phyloP scores from a whole-genome alignment of 2,113 vertebrate genomes.

The Melozone crissalis region DNA sequence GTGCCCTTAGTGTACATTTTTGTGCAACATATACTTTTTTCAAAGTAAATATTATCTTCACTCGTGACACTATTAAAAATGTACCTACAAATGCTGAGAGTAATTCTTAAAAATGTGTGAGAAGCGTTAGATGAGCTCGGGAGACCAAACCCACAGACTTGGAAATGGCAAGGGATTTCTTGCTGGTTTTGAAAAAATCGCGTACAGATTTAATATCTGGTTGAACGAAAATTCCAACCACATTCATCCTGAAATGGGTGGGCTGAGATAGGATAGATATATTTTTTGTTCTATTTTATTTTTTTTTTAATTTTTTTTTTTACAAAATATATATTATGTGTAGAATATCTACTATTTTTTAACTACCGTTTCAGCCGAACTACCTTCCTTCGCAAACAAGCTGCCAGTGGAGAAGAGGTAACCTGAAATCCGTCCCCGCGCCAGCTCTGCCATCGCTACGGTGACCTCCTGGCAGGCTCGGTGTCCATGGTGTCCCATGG shows the following conservation, averaged over 20 bases:
- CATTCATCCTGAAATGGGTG: constrained; percentile 44
- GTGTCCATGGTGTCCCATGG: background rate
- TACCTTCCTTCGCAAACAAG: constrained; percentile 2
- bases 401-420: constrained; percentile 55
- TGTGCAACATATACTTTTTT: background rate
- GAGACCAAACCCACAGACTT: constrained; percentile 28
- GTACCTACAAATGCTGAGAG: constrained; percentile 53
- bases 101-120: constrained; percentile 30
- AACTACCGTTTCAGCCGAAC: constrained; percentile 47
- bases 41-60: constrained; percentile 32
- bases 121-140: constrained; percentile 24
- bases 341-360: constrained; percentile 65
- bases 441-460: background rate
- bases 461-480: background rate
- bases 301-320: constrained; percentile 7
- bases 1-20: constrained; percentile 50
- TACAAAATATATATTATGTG: constrained; percentile 69
- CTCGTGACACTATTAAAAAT: constrained; percentile 43
- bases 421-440: background rate
- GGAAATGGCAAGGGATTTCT: constrained; percentile 29
- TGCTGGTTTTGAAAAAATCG: constrained; percentile 56
- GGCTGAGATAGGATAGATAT: constrained; percentile 38
- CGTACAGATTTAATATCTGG: constrained; percentile 25
- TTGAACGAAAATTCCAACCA: constrained; percentile 55
- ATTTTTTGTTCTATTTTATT: constrained; percentile 56